These are phyloP conservation scores for Enteromius fasciolatus DNA, from an alignment of 2,797 vertebrate genomes.

Conservation along the genomic window DNA sequence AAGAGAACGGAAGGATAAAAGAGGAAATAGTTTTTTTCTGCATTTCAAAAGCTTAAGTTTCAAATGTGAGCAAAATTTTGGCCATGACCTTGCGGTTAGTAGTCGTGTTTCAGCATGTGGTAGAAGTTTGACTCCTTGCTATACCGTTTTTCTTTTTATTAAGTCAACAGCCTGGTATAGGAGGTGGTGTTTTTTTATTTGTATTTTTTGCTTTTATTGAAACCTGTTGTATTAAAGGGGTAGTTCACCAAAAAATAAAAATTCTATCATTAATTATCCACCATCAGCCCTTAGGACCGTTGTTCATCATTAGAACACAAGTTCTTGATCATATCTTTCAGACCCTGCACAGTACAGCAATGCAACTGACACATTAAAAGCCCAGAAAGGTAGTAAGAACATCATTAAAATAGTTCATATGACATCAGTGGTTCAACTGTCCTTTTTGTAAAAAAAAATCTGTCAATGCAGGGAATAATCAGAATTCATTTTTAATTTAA, in stretches of 20 bases:
- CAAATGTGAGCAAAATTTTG: neutral
- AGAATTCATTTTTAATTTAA: no score
- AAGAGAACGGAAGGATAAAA: constrained; percentile 4
- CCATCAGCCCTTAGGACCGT: neutral
- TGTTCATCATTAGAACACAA: neutral
- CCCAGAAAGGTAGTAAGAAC: neutral
- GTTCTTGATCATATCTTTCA: neutral
- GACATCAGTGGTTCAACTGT: no score
- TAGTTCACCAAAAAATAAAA: neutral
- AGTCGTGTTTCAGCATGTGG: neutral
- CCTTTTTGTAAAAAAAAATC: no score
- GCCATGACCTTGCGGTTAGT: neutral
- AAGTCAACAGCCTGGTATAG: neutral
- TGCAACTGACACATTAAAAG: neutral
- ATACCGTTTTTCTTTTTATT: neutral
- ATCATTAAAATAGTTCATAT: no score
- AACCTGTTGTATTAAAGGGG: neutral
- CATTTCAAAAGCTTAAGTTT: constrained; percentile 16
- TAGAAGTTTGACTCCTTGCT: neutral
- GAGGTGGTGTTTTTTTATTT: neutral
- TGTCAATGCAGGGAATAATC: no score
- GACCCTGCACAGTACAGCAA: neutral
- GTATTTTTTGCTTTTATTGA: no score
- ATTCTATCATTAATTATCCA: neutral
- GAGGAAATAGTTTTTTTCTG: neutral